Evolutionary conservation across 1,140 invertebrate species (phyloP).

Genomic region (Drosophila subpulchrella): DNA sequence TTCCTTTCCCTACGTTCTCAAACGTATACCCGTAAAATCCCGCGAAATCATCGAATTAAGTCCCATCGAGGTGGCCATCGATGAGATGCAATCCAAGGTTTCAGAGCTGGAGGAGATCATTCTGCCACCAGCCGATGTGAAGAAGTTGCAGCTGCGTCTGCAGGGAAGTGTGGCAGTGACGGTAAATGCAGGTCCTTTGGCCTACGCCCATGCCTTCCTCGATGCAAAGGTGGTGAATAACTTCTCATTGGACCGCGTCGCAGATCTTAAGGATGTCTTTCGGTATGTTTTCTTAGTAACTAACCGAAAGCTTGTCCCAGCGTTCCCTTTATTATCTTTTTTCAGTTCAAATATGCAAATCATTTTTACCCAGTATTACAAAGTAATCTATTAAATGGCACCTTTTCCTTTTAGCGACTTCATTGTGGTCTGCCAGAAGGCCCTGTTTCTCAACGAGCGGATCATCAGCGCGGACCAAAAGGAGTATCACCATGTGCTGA

Average conservation of each 20-base stretch:
- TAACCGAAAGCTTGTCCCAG: no score
- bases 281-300: slow-evolving; percentile 87
- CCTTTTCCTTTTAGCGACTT: slow-evolving; percentile 90
- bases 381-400: background rate
- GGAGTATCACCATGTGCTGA: slow-evolving; percentile 94
- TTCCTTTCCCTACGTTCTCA: slow-evolving; percentile 96
- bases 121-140: slow-evolving; percentile 91
- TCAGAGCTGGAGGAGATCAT: slow-evolving; percentile 94
- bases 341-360: no score
- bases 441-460: slow-evolving; percentile 93
- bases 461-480: slow-evolving; percentile 93
- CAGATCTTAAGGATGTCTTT: slow-evolving; percentile 93
- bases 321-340: no score
- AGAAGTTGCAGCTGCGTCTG: slow-evolving; percentile 94
- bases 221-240: slow-evolving; percentile 88
- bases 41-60: slow-evolving; percentile 91
- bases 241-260: slow-evolving; percentile 93
- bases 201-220: slow-evolving; percentile 96
- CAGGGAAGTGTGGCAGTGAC: slow-evolving; percentile 96
- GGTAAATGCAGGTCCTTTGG: slow-evolving; percentile 97
- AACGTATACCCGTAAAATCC: slow-evolving; percentile 91
- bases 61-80: slow-evolving; percentile 97
- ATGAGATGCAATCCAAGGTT: slow-evolving; percentile 95
- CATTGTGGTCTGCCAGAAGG: slow-evolving; percentile 93
- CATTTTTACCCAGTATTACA: no score